Percentiles rank a stretch among this genome's conserved stretches.
Conservation (phyloP, 30 jellyfish, hydroid and myxozoan genomes). For the Cassiopea andromeda region DNA sequence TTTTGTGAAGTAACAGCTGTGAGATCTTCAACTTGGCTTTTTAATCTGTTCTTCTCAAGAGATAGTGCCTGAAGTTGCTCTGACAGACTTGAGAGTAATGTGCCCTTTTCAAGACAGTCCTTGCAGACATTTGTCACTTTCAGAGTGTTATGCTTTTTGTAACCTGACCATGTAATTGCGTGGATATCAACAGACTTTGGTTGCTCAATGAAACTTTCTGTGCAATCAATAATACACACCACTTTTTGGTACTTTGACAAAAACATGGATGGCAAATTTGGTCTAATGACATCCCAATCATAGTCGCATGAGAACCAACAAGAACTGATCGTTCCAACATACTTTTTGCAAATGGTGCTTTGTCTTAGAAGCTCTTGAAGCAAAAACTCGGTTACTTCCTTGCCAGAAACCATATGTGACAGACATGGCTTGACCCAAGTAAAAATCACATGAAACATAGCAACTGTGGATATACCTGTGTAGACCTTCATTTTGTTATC, state of each 20-base stretch:
- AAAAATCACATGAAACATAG: slow-evolving; percentile 29
- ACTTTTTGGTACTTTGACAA: slow-evolving; percentile 37
- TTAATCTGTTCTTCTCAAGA: neutral
- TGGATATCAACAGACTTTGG: slow-evolving; percentile 55
- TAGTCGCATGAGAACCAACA: slow-evolving; percentile 4
- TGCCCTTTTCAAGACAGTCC: slow-evolving; percentile 19
- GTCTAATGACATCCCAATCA: slow-evolving; percentile 4
- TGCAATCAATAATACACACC: slow-evolving; percentile 74
- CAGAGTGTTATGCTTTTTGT: neutral
- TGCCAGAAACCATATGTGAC: neutral
- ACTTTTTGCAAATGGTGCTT: slow-evolving; percentile 2
- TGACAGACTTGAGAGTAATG: slow-evolving; percentile 4
- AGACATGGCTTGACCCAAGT: slow-evolving; percentile 41
- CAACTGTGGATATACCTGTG: slow-evolving; percentile 38
- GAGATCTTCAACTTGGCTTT: neutral
- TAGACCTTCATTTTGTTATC: slow-evolving; percentile 40
- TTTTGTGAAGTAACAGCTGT: neutral
- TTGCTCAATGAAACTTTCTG: slow-evolving; percentile 63
- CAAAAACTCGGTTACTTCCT: neutral
- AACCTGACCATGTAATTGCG: slow-evolving; percentile 15
- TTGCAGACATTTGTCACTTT: neutral
- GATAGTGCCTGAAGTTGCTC: neutral
- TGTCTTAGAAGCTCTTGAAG: slow-evolving; percentile 3
- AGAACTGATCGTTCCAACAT: slow-evolving; percentile 14
- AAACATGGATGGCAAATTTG: slow-evolving; percentile 50